Evolutionary conservation across 2,888 invertebrate species (phyloP).

Genomic region (Tenthredo amoena): DNA sequence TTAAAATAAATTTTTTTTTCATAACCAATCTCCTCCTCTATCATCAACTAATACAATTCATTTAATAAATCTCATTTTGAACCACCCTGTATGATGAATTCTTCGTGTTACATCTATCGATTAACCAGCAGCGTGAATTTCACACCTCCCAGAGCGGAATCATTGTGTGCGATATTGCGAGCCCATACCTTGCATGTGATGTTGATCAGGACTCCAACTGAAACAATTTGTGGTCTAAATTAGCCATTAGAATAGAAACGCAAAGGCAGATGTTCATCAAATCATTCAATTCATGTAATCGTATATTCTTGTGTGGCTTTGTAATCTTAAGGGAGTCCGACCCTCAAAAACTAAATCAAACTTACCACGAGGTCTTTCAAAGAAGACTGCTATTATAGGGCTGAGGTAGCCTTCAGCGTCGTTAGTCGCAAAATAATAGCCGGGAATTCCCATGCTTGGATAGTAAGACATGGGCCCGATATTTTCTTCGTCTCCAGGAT

Average conservation of each 20-base stretch:
- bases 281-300: background rate
- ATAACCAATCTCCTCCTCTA: too few species aligned
- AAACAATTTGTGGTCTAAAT: slow-evolving; percentile 60
- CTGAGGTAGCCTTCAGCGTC: slow-evolving; percentile 83
- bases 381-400: slow-evolving; percentile 84
- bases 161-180: slow-evolving; percentile 86
- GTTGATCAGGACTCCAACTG: slow-evolving; percentile 93
- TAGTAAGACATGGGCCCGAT: slow-evolving; percentile 79
- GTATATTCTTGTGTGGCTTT: background rate
- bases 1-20: too few species aligned
- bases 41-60: too few species aligned
- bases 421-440: slow-evolving; percentile 78
- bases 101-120: slow-evolving; percentile 77
- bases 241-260: background rate
- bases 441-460: slow-evolving; percentile 76
- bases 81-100: background rate
- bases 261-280: background rate
- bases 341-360: background rate
- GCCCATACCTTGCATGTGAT: slow-evolving; percentile 97
- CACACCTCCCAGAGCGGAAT: slow-evolving; percentile 93
- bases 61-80: too few species aligned
- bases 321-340: background rate
- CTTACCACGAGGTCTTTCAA: slow-evolving; percentile 76
- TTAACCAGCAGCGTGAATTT: slow-evolving; percentile 97
- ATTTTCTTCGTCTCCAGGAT: slow-evolving; percentile 80